Evolutionary conservation across 2,888 invertebrate species (phyloP), one percentile per base, ranked within the genome.

Genomic region (Masnerella sp.): DNA sequence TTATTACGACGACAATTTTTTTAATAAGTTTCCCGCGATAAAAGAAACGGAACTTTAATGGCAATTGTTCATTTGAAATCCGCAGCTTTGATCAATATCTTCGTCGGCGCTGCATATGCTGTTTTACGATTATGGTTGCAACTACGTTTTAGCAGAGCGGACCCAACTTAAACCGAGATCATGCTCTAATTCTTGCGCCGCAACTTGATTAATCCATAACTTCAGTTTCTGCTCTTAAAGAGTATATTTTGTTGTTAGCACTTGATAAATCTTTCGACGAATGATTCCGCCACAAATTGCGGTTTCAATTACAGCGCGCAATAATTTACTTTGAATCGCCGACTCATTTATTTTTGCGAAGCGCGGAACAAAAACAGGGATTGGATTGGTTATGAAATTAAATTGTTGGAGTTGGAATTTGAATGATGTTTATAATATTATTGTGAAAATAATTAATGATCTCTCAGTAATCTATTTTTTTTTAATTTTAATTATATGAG

Each of bases 171-270:
- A 67, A 61, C 67, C 56, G 22, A 72, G 54, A 72, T 67, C 67
- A 61, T 61, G 67, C 72, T 67, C 72, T 47, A 67, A 67, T 72
- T 72, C 72, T 42, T 65, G 42, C 34, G 34, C 49, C 42, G 40
- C 45, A 59, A 65, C 65, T 64, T 72, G 36, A 72, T 65, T 72
- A 72, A 64, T 64, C 71, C 51, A 62, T 47, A 62, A 49, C 47
- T 54, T 47, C 14, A 28, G 64, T 36, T 69, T 7, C 22, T 28
- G 17, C 28, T 30, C 34, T 49, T 56, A 30, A 54, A 52, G 47
- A 54, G 30, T 45, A 20, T 17, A 25, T 34, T 62, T 54, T 70
- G 22, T 62, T 70, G 47, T 56, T 56, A 47, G 8, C 47, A 28
- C 56, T 11, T 34, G 14, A 36, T 51, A 47, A 12, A 34, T 43